Evolutionary conservation across 2,888 invertebrate species (phyloP).

Genomic region (Limenitis camilla): DNA sequence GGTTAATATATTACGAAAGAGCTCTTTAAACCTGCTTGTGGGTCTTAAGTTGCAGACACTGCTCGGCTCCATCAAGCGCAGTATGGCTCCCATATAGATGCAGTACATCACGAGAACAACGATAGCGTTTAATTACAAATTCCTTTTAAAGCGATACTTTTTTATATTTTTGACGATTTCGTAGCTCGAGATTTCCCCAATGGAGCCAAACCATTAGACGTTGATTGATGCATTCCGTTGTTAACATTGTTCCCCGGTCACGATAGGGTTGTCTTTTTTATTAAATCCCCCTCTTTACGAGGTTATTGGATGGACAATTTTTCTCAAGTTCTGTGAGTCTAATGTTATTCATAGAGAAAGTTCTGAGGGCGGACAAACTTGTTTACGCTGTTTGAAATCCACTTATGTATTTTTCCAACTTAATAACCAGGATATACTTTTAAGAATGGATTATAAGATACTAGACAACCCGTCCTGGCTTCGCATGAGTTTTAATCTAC

Average conservation of each 20-base stretch:
- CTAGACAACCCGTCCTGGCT: too few relatives aligned
- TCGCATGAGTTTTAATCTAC: too few relatives aligned
- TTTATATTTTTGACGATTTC: background rate
- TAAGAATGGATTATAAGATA: background rate
- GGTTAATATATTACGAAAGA: too few relatives aligned
- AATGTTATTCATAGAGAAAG: constrained; percentile 26
- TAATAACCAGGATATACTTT: constrained; percentile 1
- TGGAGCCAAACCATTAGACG: constrained; percentile 24
- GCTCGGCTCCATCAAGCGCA: too few relatives aligned
- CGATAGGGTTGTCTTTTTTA: constrained; percentile 30
- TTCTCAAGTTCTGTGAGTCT: constrained; percentile 11
- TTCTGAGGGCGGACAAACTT: constrained; percentile 14
- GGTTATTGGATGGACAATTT: constrained; percentile 19
- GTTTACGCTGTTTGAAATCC: constrained; percentile 17
- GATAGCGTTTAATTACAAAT: too few relatives aligned
- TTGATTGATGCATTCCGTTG: constrained; percentile 36
- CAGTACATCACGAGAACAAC: too few relatives aligned
- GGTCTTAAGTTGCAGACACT: too few relatives aligned
- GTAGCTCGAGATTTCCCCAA: background rate
- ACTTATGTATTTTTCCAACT: constrained; percentile 6
- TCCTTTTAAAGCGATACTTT: too few relatives aligned
- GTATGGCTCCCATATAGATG: too few relatives aligned
- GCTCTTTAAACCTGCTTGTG: too few relatives aligned
- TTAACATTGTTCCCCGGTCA: constrained; percentile 33
- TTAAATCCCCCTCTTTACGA: constrained; percentile 17